Evolutionary conservation across 2,797 vertebrate species (phyloP).

Genomic region (Sebastes minor): DNA sequence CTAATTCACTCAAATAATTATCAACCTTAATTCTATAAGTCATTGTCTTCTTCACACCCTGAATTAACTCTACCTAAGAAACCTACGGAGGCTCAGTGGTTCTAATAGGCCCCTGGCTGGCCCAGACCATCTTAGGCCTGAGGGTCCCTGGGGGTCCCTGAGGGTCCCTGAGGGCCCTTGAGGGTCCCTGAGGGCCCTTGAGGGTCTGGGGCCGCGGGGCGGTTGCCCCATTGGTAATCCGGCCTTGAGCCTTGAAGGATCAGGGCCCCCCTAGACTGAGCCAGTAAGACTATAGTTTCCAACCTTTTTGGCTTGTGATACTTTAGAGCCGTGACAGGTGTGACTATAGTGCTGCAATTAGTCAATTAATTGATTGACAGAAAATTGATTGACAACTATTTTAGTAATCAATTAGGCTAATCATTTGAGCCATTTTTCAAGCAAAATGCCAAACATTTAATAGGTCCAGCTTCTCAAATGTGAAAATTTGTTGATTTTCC

Average conservation of each 20-base stretch:
- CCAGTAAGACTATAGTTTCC: not conserved
- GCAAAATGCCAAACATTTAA: not conserved
- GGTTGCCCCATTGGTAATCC: not conserved
- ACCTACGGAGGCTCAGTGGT: not conserved
- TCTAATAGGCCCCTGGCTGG: not conserved
- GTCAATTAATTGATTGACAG: too few species aligned
- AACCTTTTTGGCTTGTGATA: not conserved
- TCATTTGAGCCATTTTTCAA: not conserved
- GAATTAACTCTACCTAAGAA: not conserved
- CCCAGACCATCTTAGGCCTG: not conserved
- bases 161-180: too few species aligned
- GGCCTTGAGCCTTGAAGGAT: not conserved
- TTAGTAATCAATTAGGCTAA: not conserved
- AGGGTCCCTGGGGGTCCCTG: too few species aligned
- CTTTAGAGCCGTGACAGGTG: not conserved
- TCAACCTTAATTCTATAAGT: not conserved
- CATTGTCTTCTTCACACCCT: not conserved
- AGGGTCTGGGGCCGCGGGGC: not conserved
- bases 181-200: accelerated
- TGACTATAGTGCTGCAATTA: not conserved
- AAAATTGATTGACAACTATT: not conserved
- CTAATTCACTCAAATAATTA: not conserved
- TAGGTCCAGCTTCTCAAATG: not conserved
- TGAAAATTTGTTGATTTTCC: not conserved
- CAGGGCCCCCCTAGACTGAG: not conserved